phyloP scores from a whole-genome alignment of 2,797 vertebrate genomes.

The Darevskia mixta region DNA sequence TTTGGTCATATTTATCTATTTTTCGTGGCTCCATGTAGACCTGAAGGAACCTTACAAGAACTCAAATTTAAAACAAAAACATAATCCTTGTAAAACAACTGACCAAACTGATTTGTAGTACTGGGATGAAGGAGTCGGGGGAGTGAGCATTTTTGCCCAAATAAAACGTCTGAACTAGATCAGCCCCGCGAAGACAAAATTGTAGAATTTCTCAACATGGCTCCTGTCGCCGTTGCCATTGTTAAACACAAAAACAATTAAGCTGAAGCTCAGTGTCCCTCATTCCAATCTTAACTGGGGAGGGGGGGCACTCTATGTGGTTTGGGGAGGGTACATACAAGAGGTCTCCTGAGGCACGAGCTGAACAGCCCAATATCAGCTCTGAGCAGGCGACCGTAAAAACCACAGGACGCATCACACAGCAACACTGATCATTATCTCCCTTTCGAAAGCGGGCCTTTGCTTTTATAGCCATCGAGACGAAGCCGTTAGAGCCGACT shows the following conservation, averaged over 20 bases:
- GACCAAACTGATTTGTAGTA: neutral
- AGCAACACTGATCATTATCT: constrained; percentile 23
- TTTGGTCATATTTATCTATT: neutral
- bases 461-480: constrained; percentile 15
- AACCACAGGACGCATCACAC: neutral
- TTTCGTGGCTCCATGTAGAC: neutral
- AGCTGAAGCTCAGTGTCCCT: neutral
- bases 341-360: neutral
- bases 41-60: neutral
- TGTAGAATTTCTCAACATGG: neutral
- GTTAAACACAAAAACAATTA: neutral
- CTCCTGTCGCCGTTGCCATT: neutral
- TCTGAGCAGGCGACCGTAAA: constrained; percentile 13
- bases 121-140: accelerated
- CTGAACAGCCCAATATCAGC: constrained; percentile 14
- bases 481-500: neutral
- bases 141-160: neutral
- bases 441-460: neutral
- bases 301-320: neutral
- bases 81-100: neutral
- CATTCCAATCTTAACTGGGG: neutral
- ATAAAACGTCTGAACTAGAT: neutral
- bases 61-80: neutral
- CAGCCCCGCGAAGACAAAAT: neutral
- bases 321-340: neutral